Base-by-base conservation (phyloP, 2,888 invertebrate species). In the Spilarctia lutea region DNA sequence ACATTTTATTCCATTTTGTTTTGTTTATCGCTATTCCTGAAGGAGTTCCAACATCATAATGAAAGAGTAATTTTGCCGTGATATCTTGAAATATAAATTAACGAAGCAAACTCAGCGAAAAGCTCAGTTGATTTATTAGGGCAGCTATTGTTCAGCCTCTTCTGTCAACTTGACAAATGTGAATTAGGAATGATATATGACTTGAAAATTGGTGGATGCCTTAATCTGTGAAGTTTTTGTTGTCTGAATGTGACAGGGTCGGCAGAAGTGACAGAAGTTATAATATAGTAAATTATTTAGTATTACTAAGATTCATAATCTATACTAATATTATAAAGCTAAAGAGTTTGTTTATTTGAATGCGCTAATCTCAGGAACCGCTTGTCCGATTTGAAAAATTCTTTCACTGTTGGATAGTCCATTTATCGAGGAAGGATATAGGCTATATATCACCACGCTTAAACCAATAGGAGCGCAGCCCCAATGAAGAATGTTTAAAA, bases 41-140 rank as follows among this genome's bases (percentile, higher is more conserved):
- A 63, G 27, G 63, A 30, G 63, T 63, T 30, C 16, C 27, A 18
- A 30, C 63, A 30, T 63, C 30, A 63, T 63, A 63, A 63, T 63
- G 60, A 63, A 63, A 63, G 63, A 63, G 30, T 63, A 30, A 63
- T 63, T 30, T 63, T 30, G 63, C 30, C 30, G 63, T 63, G 63
- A 27, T 30, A 63, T 30, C 63, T 63, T 30, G 18, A 30, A 63
- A 30, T 63, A 63, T 63, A 63, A 63, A 63, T 63, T 63, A 63
- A 72, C 72, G 72, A 68, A 68, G 45, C 70, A 77, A 74, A 72
- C 81, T 85, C 81, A 83, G 85, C 87, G 84, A 82, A 82, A 82
- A 75, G 82, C 76, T 75, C 74, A 78, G 76, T 85, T 80, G 87
- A 87, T 89, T 90, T 90, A 91, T 91, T 91, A 88, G 90, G 88